A percentile compares a stretch with the other conserved stretches of the same genome.
phyloP scores from a whole-genome alignment of 2,113 vertebrate species.

The Clarias batrachus region DNA sequence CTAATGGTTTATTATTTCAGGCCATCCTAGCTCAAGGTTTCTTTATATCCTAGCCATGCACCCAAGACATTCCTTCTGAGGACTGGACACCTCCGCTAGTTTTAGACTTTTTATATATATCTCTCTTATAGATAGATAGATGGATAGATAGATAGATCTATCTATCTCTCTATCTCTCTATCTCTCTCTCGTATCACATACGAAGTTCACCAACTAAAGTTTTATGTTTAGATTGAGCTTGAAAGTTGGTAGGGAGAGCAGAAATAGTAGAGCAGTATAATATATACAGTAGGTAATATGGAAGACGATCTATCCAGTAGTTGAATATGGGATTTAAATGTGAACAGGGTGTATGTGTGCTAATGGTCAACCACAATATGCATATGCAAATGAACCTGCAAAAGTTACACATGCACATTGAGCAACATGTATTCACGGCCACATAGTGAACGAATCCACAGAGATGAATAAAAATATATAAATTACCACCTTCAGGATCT shows the following conservation, averaged over 20 bases:
- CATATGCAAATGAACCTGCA: not conserved
- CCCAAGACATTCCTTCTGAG: conserved; percentile 15
- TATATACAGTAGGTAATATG: not conserved
- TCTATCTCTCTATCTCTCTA: too few species aligned
- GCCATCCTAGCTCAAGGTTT: conserved; percentile 28
- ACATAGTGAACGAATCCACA: not conserved
- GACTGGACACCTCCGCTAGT: not conserved
- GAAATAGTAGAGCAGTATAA: too few species aligned
- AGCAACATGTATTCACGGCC: not conserved
- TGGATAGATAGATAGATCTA: too few species aligned
- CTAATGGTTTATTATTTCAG: conserved; percentile 55
- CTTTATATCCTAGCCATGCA: not conserved
- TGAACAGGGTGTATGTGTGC: too few species aligned
- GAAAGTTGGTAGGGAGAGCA: not conserved
- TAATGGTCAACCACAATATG: not conserved
- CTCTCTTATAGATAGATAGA: too few species aligned
- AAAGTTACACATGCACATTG: not conserved
- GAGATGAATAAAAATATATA: not conserved
- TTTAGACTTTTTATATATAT: not conserved
- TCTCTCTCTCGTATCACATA: not conserved
- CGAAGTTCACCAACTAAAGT: not conserved
- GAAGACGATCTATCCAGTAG: not conserved
- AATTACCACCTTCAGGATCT: not conserved
- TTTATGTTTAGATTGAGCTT: not conserved
- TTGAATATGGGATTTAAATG: not conserved